Evolutionary conservation across 1,140 invertebrate genomes (phyloP), one percentile per base, ranked within the genome.

Genomic region (Thaumetopoea pityocampa): DNA sequence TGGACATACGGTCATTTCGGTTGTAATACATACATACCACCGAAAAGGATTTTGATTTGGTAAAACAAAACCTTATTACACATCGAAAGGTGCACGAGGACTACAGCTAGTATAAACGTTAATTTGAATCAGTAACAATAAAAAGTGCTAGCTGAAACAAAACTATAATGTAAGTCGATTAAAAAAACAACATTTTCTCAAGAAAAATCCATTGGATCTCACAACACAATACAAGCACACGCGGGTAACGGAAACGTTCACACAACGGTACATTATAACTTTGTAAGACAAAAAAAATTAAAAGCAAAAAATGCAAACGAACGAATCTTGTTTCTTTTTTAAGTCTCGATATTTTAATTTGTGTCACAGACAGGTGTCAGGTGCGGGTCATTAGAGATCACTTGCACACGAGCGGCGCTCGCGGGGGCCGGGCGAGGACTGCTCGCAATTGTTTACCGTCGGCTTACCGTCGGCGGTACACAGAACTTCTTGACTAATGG

Each of bases 391-490:
- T 35, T 34, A 30, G 15, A 15, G 30, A 18, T 28, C 28, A 19
- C 27, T 16, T 27, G 22, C 15, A 23, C 7, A 48, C 74, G 66
- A 42, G 49, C 60, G 62, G 33, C 61, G 28, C 42, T 50, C 68
- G 68, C 77, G 74, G 67, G 59, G 73, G 61, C 60, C 69, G 65
- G 59, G 35, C 52, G 63, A 52, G 50, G 36, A 80, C 74, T 80
- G 76, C 45, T 60, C 62, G 68, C 65, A 55, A 76, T 79, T 80
- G 72, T 83, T 83, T 80, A 77, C 74, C 66, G 62, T 60, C 61
- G 58, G 61, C 51, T 57, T 51, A 57, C 51, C 28, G 54, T 55
- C 59, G 49, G 49, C 46, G 50, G 26, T 46, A 40, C 67, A 72
- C 54, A 73, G 64, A 74, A 42, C 48, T 44, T 53, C 18, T 42